Base-by-base conservation (phyloP, 2,113 vertebrate species). In the Cyprinodon tularosa region DNA sequence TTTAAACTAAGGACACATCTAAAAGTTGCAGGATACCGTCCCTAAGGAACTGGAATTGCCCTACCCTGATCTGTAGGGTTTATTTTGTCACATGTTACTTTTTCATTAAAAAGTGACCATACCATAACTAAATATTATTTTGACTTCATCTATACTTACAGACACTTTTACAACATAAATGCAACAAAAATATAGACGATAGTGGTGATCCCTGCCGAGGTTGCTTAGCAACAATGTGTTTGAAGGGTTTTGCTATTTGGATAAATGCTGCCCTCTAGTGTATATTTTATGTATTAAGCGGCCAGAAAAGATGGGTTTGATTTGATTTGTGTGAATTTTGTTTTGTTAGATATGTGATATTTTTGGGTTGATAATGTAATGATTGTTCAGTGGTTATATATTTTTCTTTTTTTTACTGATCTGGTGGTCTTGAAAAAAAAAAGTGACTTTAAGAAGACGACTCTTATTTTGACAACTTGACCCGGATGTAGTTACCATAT, bases 381-480 rank as follows among this genome's bases (percentile, higher is more conserved):
- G 3, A 0, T 1, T 39, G 17, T 53, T 17, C 5, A 38, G 29
- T 39, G 38, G 17, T 13, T 63, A 36, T 17, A 6, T 14, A 0
- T 12, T 12, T 36, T 3, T 22, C 3, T 12, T 4, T 29, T 48
- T 6, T 29, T 5, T 45, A 9, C 9, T 36, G 2, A 6, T 9
- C 6, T 17, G 8, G 9, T 13, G 13, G 10, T 11, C 22, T n/a
- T 15, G 39, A 12, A 9, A 14, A 44, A 3, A 12, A 9, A 14
- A 44, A 3, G 3, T 29, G 7, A 40, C 7, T 4, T 48, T 48
- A 13, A 14, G 4, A 12, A 57, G 37, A n/a, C 78, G 37, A n/a
- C 78, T 84, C 9, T 91, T 91, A 90, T 82, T 89, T 85, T 91
- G 88, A 88, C 86, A 82, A 40, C 20, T 8, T 60, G 15, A 86